Evolutionary conservation across 53 echinoderm and acorn worm species (phyloP).

Genomic region (Hippasteria phrygiana): DNA sequence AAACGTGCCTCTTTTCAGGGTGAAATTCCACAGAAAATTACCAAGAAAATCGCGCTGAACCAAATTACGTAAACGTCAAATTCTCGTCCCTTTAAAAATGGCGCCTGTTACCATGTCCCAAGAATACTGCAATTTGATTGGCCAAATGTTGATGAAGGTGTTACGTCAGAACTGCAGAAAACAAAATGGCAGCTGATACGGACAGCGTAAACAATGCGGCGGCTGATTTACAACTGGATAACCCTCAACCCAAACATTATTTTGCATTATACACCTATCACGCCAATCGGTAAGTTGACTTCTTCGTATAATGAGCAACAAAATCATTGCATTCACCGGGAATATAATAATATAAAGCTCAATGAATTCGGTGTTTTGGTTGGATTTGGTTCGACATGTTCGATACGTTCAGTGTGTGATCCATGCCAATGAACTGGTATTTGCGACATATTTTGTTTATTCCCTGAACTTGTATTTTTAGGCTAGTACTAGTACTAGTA

Average conservation of each 20-base stretch:
- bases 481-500: too few species aligned
- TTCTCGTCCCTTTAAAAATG: conserved; percentile 69
- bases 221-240: neutral
- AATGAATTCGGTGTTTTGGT: too few species aligned
- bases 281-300: conserved; percentile 66
- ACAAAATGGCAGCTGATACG: conserved; percentile 56
- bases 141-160: conserved; percentile 30
- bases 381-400: too few species aligned
- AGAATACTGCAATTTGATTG: conserved; percentile 28
- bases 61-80: too few species aligned
- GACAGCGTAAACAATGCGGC: neutral
- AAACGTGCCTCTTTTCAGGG: too few species aligned
- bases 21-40: too few species aligned
- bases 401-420: too few species aligned
- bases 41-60: too few species aligned
- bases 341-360: too few species aligned
- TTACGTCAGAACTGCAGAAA: neutral
- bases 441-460: too few species aligned
- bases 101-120: conserved; percentile 30
- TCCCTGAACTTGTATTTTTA: too few species aligned
- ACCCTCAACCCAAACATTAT: conserved; percentile 4
- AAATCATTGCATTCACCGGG: neutral
- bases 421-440: too few species aligned
- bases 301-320: neutral
- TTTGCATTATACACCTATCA: conserved; percentile 72